phyloP scores from a whole-genome alignment of 2,888 invertebrate species.

The Noctuana brunneofusca region DNA sequence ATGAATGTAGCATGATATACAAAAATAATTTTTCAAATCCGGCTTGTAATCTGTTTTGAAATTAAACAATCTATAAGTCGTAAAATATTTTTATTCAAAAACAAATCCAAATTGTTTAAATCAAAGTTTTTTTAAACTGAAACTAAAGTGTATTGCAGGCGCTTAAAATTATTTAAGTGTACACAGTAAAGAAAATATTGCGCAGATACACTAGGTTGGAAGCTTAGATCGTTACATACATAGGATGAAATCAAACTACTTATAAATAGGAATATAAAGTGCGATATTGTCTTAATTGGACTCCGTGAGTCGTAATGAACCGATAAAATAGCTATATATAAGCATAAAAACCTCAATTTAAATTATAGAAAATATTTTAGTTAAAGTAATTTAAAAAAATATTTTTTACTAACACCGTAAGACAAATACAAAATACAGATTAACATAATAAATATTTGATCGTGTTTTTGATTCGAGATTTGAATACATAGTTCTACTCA shows the following conservation, averaged over 20 bases:
- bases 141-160: constrained; percentile 31
- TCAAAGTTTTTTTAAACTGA: too few relatives aligned
- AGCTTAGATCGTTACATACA: constrained; percentile 5
- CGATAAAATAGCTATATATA: too few relatives aligned
- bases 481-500: background rate
- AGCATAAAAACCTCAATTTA: background rate
- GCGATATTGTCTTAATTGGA: constrained; percentile 69
- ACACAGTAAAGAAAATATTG: constrained; percentile 41
- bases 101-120: constrained; percentile 47
- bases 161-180: constrained; percentile 30
- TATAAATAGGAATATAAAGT: constrained; percentile 61
- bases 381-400: too few relatives aligned
- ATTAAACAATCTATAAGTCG: constrained; percentile 27
- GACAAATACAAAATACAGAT: background rate
- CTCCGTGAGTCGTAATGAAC: constrained; percentile 35
- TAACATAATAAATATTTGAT: background rate
- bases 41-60: background rate
- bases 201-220: constrained; percentile 13
- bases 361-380: too few relatives aligned
- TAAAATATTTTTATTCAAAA: constrained; percentile 71
- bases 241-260: constrained; percentile 44
- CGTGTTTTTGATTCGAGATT: background rate
- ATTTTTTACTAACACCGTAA: background rate
- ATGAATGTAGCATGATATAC: too few relatives aligned
- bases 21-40: too few relatives aligned